These are phyloP conservation scores for Eciton burchellii DNA, from an alignment of 1,140 invertebrate genomes.

Conservation along the genomic window DNA sequence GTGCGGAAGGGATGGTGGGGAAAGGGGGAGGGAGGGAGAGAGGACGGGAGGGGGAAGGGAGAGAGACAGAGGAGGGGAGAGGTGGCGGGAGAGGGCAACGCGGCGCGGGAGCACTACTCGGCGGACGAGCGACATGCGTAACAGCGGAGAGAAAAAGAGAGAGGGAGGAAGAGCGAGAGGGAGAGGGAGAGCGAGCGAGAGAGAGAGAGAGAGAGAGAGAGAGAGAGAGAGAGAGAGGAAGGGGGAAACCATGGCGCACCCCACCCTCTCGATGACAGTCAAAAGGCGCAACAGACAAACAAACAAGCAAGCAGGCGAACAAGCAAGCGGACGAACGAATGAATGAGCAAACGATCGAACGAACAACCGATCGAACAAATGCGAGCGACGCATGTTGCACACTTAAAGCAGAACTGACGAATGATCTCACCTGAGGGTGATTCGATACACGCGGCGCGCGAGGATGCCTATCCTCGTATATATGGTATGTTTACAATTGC, in stretches of 20 bases:
- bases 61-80: too few species aligned
- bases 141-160: not conserved
- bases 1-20: constrained; percentile 33
- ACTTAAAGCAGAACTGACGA: not conserved
- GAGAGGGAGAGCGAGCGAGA: not conserved
- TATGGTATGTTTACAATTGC: too few species aligned
- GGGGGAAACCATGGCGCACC: not conserved
- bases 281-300: constrained; percentile 13
- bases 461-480: too few species aligned
- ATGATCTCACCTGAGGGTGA: too few species aligned
- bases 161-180: not conserved
- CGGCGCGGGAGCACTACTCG: too few species aligned
- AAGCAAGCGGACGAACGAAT: constrained; percentile 27
- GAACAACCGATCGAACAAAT: constrained; percentile 20
- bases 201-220: not conserved
- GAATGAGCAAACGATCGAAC: constrained; percentile 7
- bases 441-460: too few species aligned
- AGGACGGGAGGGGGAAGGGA: too few species aligned
- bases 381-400: constrained; percentile 26
- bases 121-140: not conserved
- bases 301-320: constrained; percentile 47
- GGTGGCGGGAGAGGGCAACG: not conserved
- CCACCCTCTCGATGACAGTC: constrained; percentile 38
- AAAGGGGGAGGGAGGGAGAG: too few species aligned
- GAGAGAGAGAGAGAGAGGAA: not conserved